Evolutionary conservation across 2,113 vertebrate genomes (phyloP), one percentile per base, ranked within the genome.

Genomic region (Butorides virescens): DNA sequence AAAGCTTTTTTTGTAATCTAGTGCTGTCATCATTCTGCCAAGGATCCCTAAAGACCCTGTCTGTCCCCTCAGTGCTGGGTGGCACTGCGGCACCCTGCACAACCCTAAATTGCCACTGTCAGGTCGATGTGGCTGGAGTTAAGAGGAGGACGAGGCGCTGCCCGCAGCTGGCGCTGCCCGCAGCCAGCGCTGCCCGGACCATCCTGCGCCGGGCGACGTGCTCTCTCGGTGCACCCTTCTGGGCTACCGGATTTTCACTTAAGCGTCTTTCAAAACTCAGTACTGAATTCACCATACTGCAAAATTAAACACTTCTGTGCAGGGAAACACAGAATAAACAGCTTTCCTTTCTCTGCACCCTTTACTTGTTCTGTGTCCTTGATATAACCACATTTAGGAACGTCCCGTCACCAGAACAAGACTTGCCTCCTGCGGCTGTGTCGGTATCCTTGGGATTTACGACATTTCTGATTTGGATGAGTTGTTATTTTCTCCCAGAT

Each of bases 121-220:
- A 20, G 29, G 32, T 5, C 5, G 5, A 11, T 39, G 26, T 3
- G 44, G 47, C 47, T 63, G 50, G 39, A 89, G 27, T 55, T 39
- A 62, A 37, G 44, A 71, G 15, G 23, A 79, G 23, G n/a, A 74
- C 34, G 46, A 76, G 42, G 65, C 46, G 56, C 50, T 44, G 78
- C 52, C 56, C 0, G 0, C 15, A 76, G 53, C 27, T n/a, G 42
- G 65, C 44, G 56, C 50, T 44, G 78, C 52, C 56, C 0, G 0
- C 15, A 76, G 53, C 27, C 79, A 84, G 34, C 39, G 15, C 39
- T 42, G 62, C 42, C 16, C 1, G 8, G 37, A 47, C 11, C 47
- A 19, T 34, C 36, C 34, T 44, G 52, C 93, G 71, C 21, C 0
- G 3, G 29, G 67, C 2, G 4, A 32, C 1, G 0, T 44, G n/a